phyloP scores from a whole-genome alignment of 92 coral and sea anemone species.

The Zoanthus sansibaricus region DNA sequence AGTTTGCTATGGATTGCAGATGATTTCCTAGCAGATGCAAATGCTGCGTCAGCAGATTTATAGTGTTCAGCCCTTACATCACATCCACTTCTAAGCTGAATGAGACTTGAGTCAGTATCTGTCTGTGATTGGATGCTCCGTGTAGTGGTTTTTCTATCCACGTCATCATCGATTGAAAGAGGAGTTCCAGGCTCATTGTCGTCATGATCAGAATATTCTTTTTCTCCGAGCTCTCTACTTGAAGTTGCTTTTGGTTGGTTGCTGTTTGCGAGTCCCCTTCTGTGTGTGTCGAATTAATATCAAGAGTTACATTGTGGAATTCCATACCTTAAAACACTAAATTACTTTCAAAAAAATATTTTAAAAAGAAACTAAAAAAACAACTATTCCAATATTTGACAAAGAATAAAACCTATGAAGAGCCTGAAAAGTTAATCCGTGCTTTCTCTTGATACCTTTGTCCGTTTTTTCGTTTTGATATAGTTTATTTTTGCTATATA shows the following conservation, averaged over 20 bases:
- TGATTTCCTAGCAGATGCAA: background rate
- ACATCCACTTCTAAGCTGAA: constrained; percentile 1
- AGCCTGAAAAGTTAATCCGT: too few relatives aligned
- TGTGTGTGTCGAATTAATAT: background rate
- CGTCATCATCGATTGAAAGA: background rate
- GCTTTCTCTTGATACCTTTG: too few relatives aligned
- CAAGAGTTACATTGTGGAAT: background rate
- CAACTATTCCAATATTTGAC: too few relatives aligned
- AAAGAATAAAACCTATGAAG: too few relatives aligned
- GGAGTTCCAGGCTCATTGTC: background rate
- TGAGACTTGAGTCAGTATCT: constrained; percentile 26
- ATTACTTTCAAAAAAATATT: too few relatives aligned
- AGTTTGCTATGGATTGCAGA: background rate
- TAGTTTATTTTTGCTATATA: too few relatives aligned
- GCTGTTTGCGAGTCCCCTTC: background rate
- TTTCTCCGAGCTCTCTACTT: background rate
- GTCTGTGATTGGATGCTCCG: constrained; percentile 28
- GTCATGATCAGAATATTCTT: background rate
- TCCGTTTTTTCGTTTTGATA: too few relatives aligned
- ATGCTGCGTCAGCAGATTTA: constrained; percentile 28
- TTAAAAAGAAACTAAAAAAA: too few relatives aligned
- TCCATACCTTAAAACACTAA: too few relatives aligned
- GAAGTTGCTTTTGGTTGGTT: background rate
- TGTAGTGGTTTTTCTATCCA: background rate
- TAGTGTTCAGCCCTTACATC: background rate